A percentile compares a stretch with the other conserved stretches of the same genome.
Conservation (phyloP, 2,888 invertebrate species). For the Conistra vaccinii region DNA sequence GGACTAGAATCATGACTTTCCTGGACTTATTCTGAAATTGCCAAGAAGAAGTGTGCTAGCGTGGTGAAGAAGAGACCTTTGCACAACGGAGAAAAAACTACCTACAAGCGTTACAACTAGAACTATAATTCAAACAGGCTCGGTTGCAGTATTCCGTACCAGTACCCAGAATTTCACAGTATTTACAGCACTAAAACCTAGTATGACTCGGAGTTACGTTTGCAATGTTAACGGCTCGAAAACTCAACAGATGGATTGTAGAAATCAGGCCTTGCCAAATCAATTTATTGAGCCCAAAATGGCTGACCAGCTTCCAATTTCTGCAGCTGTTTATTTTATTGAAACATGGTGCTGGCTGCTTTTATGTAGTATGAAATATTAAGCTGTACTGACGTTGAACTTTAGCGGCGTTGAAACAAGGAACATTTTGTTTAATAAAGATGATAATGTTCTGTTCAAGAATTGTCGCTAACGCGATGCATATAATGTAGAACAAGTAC, state of each 20-base stretch:
- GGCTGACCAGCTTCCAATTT: neutral
- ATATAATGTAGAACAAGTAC: neutral
- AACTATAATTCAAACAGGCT: neutral
- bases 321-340: constrained; percentile 5
- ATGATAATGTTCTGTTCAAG: neutral
- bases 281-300: constrained; percentile 23
- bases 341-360: neutral
- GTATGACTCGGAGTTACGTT: constrained; percentile 5
- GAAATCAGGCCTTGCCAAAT: constrained; percentile 26
- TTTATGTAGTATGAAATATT: neutral
- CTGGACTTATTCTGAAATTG: neutral
- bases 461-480: neutral
- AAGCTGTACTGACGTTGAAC: too few relatives aligned
- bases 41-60: neutral
- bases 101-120: too few relatives aligned
- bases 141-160: constrained; percentile 1
- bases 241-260: constrained; percentile 21
- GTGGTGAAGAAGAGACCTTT: neutral
- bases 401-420: neutral
- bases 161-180: neutral
- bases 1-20: too few relatives aligned
- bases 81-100: too few relatives aligned
- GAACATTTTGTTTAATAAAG: neutral
- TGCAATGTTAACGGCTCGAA: constrained; percentile 34
- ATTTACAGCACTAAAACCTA: neutral